phyloP scores from a whole-genome alignment of 2,797 vertebrate species.

The Mormyrus hasselquistii region DNA sequence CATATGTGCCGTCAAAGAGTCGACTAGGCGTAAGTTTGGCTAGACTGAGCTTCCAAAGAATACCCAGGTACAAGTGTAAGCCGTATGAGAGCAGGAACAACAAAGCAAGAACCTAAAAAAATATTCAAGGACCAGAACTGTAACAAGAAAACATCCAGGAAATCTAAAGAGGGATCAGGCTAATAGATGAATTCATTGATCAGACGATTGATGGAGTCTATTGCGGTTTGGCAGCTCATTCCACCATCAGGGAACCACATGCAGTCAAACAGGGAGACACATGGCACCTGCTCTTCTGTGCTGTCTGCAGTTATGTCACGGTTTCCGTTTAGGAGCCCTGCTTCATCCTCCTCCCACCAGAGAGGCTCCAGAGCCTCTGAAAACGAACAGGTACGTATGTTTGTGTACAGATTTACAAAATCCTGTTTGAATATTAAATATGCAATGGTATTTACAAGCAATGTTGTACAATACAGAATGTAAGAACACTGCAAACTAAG shows the following conservation, averaged over 20 bases:
- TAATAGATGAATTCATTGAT: background rate
- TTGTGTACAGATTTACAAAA: background rate
- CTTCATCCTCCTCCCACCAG: conserved; percentile 43
- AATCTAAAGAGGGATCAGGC: background rate
- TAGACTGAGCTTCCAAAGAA: background rate
- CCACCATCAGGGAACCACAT: conserved; percentile 15
- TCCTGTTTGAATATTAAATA: background rate
- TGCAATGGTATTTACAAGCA: background rate
- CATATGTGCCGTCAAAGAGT: background rate
- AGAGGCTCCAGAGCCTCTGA: conserved; percentile 56
- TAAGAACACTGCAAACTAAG: background rate
- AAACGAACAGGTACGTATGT: conserved; percentile 20
- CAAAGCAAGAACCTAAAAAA: background rate
- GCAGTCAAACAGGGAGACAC: conserved; percentile 27
- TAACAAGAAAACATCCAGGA: background rate
- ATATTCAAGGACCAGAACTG: background rate
- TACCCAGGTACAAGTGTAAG: background rate
- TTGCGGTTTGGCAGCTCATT: background rate
- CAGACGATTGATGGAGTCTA: background rate
- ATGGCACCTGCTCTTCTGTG: conserved; percentile 50
- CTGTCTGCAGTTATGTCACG: conserved; percentile 37
- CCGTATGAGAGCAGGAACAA: background rate
- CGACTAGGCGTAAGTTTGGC: background rate
- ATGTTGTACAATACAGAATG: background rate
- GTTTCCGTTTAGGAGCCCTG: conserved; percentile 32